Evolutionary conservation across 2,888 invertebrate species (phyloP).

Genomic region (Orthosia gothica): DNA sequence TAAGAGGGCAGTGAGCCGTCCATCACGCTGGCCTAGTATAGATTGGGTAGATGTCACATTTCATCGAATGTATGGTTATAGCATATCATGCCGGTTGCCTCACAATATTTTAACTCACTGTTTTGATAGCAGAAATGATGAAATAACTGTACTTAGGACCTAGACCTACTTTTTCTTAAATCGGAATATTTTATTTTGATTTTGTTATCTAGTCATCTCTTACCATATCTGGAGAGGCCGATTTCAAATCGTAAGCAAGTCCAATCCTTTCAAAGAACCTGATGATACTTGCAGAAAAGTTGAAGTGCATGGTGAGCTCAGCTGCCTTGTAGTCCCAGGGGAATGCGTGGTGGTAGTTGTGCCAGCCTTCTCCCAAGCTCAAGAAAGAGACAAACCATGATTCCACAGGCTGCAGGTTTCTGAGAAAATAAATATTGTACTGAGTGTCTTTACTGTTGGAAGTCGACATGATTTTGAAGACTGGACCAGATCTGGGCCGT

Average conservation of each 20-base stretch:
- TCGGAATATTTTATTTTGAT: no score
- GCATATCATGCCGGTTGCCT: not conserved
- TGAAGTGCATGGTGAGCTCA: conserved; percentile 93
- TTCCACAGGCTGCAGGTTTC: conserved; percentile 95
- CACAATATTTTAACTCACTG: not conserved
- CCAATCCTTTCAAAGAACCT: conserved; percentile 92
- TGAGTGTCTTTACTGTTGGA: not conserved
- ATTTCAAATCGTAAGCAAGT: conserved; percentile 92
- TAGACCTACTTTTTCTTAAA: not conserved
- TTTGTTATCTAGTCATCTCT: not conserved
- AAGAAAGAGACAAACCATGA: conserved; percentile 94
- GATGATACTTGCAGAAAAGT: conserved; percentile 92
- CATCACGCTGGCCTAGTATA: not conserved
- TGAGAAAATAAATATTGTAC: conserved; percentile 73
- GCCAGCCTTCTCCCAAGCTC: conserved; percentile 97
- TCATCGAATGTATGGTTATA: not conserved
- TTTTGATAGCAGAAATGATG: not conserved
- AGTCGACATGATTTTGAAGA: not conserved
- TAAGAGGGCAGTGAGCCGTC: not conserved
- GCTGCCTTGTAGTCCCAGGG: conserved; percentile 98
- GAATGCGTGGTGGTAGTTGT: conserved; percentile 98
- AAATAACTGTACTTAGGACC: not conserved
- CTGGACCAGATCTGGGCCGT: no score
- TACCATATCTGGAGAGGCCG: conserved; percentile 82
- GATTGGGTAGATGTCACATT: not conserved